A percentile compares a stretch with the other conserved stretches of the same genome.
Evolutionary conservation across 2,888 invertebrate genomes (phyloP).

Genomic region (Aspidapion aeneum): DNA sequence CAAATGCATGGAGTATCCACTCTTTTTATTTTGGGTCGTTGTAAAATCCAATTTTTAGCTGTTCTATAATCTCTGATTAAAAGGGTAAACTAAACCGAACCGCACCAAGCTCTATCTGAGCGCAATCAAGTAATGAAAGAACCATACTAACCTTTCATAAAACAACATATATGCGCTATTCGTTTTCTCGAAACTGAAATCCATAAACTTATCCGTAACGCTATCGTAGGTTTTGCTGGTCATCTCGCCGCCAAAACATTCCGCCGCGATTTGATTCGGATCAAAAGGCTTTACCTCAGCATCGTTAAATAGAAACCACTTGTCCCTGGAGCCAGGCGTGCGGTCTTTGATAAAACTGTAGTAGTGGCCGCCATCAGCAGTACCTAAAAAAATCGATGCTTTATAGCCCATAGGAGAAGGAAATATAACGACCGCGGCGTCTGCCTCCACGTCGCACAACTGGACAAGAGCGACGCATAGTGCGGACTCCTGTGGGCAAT

Average conservation of each 20-base stretch:
- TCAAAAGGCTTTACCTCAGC: conserved; percentile 94
- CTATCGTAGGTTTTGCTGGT: conserved; percentile 96
- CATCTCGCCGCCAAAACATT: conserved; percentile 98
- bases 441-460: too few species aligned
- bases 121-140: too few species aligned
- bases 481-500: too few species aligned
- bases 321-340: conserved; percentile 69
- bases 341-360: conserved; percentile 93
- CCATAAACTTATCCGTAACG: conserved; percentile 95
- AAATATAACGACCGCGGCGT: too few species aligned
- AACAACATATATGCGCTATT: conserved; percentile 98
- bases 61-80: too few species aligned
- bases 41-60: too few species aligned
- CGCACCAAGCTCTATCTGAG: too few species aligned
- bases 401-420: too few species aligned
- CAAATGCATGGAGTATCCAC: too few species aligned
- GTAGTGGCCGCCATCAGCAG: conserved; percentile 96
- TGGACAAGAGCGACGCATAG: too few species aligned
- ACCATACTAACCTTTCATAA: conserved; percentile 71
- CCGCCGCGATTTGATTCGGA: conserved; percentile 89
- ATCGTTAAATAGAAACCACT: conserved; percentile 91
- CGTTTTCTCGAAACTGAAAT: conserved; percentile 96
- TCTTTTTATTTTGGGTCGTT: too few species aligned
- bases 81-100: too few species aligned
- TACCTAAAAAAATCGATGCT: conserved; percentile 67